Base-by-base conservation (phyloP, 2,888 invertebrate species). In the Alloplasta piceator region DNA sequence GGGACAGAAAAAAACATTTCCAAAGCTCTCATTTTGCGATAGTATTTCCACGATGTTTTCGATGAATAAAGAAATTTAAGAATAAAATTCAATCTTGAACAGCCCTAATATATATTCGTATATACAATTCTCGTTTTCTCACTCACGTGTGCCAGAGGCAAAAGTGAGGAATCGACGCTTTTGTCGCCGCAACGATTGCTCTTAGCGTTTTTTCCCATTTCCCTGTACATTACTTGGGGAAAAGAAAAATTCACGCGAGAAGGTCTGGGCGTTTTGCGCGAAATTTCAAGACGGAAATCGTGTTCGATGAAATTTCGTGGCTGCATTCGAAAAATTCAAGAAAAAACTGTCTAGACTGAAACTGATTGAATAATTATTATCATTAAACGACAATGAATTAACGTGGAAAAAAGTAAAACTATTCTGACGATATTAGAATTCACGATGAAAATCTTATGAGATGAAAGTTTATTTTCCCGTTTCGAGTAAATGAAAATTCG, bases 171-270 rank as follows among this genome's bases (percentile, higher is more conserved):
- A 70, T 56, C 48, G 10, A 16, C 38, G 64, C 55, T 26, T 55
- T 66, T 41, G 41, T 36, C 38, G 66, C 14, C 26, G n/a, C 66
- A 14, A 66, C 60, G 46, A 71, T 75, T 71, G 50, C 66, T 60
- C 74, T 55, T 61, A 50, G 60, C 36, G 4, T 7, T 58, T 60
- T 58, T 60, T 71, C 16, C 36, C 14, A 39, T 26, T 36, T 41
- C 12, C 7, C 16, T 12, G 7, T 12, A 68, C 48, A 66, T 39
- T 67, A 56, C 4, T 9, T 7, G 36, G 16, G n/a, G 50, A 41
- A 39, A 46, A 60, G 52, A 58, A 70, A 63, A 63, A 46, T n/a
- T 56, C n/a, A 6, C 14, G 26, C 26, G 26, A 26, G 3, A 26
- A 26, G 26, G 26, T 26, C 26, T 26, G 1, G 26, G 26, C 38